Evolutionary conservation across 35 echinoderm and acorn worm genomes (phyloP).

Genomic region (Heliocidaris tuberculata): DNA sequence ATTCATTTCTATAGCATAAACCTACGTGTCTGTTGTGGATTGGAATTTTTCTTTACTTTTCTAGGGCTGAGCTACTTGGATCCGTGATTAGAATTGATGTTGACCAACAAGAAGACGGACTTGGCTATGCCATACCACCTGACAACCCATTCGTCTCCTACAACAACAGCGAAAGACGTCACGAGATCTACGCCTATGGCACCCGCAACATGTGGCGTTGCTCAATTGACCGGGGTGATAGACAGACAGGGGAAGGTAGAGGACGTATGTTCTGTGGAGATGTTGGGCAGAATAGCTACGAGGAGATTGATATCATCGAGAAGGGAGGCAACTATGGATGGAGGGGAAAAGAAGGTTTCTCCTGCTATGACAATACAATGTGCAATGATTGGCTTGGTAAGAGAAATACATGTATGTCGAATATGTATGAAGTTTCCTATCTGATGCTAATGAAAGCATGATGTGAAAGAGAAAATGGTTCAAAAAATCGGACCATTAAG

Average conservation of each 20-base stretch:
- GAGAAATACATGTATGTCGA: background rate
- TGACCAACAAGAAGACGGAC: conserved; percentile 51
- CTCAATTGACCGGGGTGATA: conserved; percentile 75
- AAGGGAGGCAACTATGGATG: conserved; percentile 96
- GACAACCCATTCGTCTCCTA: conserved; percentile 80
- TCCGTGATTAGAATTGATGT: conserved; percentile 87
- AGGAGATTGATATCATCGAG: conserved; percentile 92
- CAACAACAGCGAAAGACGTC: conserved; percentile 32
- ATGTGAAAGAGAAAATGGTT: background rate
- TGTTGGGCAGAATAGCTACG: conserved; percentile 81
- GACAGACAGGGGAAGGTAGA: conserved; percentile 67
- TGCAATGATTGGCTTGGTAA: conserved; percentile 67
- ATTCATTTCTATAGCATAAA: background rate
- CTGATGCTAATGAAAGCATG: background rate
- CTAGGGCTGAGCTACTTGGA: conserved; percentile 71
- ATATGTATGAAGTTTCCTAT: background rate
- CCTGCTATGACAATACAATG: conserved; percentile 66
- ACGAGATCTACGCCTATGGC: conserved; percentile 92
- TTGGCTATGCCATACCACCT: conserved; percentile 74
- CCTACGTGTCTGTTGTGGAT: background rate
- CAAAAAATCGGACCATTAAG: background rate
- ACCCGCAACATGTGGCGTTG: conserved; percentile 95
- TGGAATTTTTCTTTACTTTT: background rate
- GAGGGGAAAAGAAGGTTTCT: conserved; percentile 77
- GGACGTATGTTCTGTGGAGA: conserved; percentile 96